Percentiles rank a stretch among this genome's conserved stretches.
phyloP scores from a whole-genome alignment of 1,140 invertebrate species.

The Uloborus diversus region DNA sequence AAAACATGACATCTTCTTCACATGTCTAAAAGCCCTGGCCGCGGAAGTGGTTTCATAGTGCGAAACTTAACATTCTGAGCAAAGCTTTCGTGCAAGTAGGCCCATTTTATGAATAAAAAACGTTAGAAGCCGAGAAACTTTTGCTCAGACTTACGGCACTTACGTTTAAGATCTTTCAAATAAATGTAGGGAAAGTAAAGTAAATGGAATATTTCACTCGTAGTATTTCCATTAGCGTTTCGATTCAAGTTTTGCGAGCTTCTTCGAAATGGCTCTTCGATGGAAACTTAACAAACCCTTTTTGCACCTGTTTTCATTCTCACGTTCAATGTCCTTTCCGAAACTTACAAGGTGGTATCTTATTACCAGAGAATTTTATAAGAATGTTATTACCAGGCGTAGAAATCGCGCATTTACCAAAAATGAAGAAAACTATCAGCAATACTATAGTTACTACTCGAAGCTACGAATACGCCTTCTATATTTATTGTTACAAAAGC shows the following conservation, averaged over 20 bases:
- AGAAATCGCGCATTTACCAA: no score
- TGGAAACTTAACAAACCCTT: conserved; percentile 35
- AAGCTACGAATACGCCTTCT: no score
- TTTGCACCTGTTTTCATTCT: conserved; percentile 38
- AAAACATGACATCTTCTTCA: no score
- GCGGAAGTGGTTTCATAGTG: no score
- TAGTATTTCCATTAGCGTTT: conserved; percentile 41
- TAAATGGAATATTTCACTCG: conserved; percentile 49
- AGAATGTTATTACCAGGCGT: no score
- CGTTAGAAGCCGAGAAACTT: not conserved
- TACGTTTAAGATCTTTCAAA: conserved; percentile 39
- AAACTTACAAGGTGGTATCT: not conserved
- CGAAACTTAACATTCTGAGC: no score
- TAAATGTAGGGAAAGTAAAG: conserved; percentile 16
- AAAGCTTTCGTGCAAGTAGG: not conserved
- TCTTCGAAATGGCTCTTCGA: not conserved
- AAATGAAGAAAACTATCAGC: no score
- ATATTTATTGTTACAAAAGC: no score
- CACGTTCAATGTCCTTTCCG: conserved; percentile 8
- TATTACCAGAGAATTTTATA: no score
- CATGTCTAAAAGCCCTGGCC: no score
- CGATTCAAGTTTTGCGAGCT: conserved; percentile 3
- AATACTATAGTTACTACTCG: no score
- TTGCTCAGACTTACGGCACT: conserved; percentile 9
- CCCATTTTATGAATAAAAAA: not conserved